phyloP scores from a whole-genome alignment of 1,140 invertebrate species.

The Steinernema khuongi region DNA sequence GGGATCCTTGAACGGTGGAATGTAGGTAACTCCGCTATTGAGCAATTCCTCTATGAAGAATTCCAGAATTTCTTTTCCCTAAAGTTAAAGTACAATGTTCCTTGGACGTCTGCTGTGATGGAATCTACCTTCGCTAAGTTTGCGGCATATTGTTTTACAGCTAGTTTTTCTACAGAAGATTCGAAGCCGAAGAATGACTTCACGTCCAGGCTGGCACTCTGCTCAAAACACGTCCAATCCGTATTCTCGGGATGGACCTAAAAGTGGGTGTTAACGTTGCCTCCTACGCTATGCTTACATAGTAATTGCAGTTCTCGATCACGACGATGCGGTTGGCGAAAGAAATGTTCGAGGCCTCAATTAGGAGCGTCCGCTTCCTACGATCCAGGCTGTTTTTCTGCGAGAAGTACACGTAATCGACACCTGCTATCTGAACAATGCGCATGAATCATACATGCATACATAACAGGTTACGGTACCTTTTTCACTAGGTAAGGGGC shows the following conservation, averaged over 20 bases:
- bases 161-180: conserved; percentile 86
- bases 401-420: conserved; percentile 84
- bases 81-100: conserved; percentile 26
- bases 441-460: not conserved
- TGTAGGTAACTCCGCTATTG: conserved; percentile 72
- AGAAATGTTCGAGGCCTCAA: conserved; percentile 88
- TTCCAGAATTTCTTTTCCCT: conserved; percentile 93
- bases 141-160: conserved; percentile 89
- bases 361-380: conserved; percentile 73
- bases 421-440: conserved; percentile 77
- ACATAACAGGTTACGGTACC: too few relatives aligned
- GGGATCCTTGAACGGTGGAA: conserved; percentile 60
- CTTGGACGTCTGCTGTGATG: conserved; percentile 22
- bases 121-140: conserved; percentile 76
- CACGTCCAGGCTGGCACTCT: conserved; percentile 83
- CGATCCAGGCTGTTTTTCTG: conserved; percentile 84
- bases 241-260: conserved; percentile 88
- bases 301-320: conserved; percentile 85
- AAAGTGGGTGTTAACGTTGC: conserved; percentile 29
- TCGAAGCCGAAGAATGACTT: conserved; percentile 96
- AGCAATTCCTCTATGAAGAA: conserved; percentile 77
- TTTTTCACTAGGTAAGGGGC: conserved; percentile 92
- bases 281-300: conserved; percentile 66
- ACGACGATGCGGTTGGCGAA: conserved; percentile 79
- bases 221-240: conserved; percentile 94